Evolutionary conservation across 2,113 vertebrate genomes (phyloP).

Genomic region (Centropristis striata): DNA sequence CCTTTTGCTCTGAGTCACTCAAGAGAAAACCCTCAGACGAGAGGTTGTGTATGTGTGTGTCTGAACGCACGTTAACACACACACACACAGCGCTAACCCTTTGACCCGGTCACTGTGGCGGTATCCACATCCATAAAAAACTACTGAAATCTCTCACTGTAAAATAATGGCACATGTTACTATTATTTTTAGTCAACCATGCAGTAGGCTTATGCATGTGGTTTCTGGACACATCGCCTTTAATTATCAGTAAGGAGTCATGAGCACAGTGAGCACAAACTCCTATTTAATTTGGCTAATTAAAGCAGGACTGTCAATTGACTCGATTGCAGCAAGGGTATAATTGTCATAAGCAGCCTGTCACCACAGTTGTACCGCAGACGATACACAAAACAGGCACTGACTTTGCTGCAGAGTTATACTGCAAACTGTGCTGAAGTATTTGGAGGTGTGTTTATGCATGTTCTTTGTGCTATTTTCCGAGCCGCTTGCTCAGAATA

Average conservation of each 20-base stretch:
- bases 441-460: constrained; percentile 38
- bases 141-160: constrained; percentile 33
- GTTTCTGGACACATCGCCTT: constrained; percentile 70
- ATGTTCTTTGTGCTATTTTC: constrained; percentile 25
- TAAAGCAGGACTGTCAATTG: constrained; percentile 73
- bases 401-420: constrained; percentile 28
- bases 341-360: constrained; percentile 74
- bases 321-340: constrained; percentile 64
- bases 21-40: constrained; percentile 12
- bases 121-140: constrained; percentile 38
- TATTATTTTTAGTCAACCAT: constrained; percentile 70
- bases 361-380: constrained; percentile 69
- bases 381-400: constrained; percentile 63
- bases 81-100: constrained; percentile 33
- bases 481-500: neutral
- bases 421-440: too few relatives aligned
- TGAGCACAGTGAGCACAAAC: constrained; percentile 61
- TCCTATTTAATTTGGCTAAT: constrained; percentile 75
- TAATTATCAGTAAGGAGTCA: constrained; percentile 72
- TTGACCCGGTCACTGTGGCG: constrained; percentile 44
- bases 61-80: constrained; percentile 41
- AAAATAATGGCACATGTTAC: constrained; percentile 49
- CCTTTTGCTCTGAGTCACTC: constrained; percentile 49
- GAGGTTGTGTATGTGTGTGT: constrained; percentile 12
- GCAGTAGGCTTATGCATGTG: constrained; percentile 57